A percentile compares a stretch with the other conserved stretches of the same genome.
Conservation (phyloP, 2,797 vertebrate genomes). For the Aselliscus stoliczkanus region DNA sequence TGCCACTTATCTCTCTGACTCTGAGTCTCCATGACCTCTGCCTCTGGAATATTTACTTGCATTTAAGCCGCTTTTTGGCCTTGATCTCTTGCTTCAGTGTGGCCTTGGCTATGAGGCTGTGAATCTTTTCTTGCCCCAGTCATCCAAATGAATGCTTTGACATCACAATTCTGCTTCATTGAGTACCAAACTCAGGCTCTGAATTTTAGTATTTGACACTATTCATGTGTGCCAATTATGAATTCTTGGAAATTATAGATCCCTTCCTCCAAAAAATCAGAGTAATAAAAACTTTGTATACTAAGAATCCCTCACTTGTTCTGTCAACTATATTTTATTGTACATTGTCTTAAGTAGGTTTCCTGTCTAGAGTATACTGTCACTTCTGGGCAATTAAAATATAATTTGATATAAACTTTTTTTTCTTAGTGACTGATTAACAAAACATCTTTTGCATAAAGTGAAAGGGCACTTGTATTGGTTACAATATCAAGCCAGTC, state of each 20-base stretch:
- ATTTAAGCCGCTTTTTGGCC: slow-evolving; percentile 27
- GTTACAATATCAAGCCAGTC: not conserved
- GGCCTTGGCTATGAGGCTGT: not conserved
- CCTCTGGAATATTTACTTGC: slow-evolving; percentile 26
- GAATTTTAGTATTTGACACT: not conserved
- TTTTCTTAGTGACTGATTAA: not conserved
- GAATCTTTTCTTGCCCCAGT: not conserved
- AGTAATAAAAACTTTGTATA: not conserved
- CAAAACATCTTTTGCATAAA: not conserved
- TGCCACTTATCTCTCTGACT: slow-evolving; percentile 30
- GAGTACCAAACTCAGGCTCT: not conserved
- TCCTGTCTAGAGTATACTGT: not conserved
- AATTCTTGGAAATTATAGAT: slow-evolving; percentile 1
- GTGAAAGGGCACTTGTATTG: not conserved
- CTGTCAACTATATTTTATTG: not conserved
- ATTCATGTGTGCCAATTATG: not conserved
- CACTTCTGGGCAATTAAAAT: not conserved
- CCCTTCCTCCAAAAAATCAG: not conserved
- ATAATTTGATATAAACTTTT: not conserved
- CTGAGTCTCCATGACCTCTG: not conserved
- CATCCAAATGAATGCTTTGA: not conserved
- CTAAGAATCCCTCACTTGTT: not conserved
- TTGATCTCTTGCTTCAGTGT: not conserved
- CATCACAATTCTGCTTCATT: not conserved
- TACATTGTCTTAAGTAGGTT: not conserved